phyloP scores from a whole-genome alignment of 2,797 vertebrate species.

The Acridotheres tristis region DNA sequence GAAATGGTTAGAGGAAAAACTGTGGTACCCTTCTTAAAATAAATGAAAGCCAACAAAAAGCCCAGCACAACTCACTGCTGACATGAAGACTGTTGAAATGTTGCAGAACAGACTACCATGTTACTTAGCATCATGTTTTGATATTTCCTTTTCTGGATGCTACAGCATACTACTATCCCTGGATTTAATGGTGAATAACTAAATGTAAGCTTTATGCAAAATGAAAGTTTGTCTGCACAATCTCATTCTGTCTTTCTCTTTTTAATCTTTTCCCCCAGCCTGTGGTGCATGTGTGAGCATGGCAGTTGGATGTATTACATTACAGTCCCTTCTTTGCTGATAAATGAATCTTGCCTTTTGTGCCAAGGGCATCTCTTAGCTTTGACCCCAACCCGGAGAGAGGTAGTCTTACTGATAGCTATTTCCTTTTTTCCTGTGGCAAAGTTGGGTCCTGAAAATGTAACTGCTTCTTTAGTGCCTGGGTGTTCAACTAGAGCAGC shows the following conservation, averaged over 20 bases:
- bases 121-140: background rate
- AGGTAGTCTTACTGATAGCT: background rate
- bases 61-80: background rate
- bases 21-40: background rate
- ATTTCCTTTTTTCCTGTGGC: background rate
- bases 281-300: background rate
- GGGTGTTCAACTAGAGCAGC: background rate
- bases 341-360: background rate
- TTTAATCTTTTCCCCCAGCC: background rate
- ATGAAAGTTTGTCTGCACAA: background rate
- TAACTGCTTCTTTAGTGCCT: background rate
- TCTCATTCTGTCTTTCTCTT: background rate
- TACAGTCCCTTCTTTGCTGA: background rate
- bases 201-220: background rate
- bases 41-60: background rate
- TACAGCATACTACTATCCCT: background rate
- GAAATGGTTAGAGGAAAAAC: background rate
- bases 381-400: background rate
- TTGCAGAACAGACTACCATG: background rate
- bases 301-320: fast-evolving
- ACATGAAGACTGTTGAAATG: background rate
- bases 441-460: background rate
- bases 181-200: background rate
- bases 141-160: background rate
- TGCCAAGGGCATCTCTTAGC: background rate